Conservation (phyloP, 64 coral and sea anemone genomes). For the Astreopora myriophthalma region DNA sequence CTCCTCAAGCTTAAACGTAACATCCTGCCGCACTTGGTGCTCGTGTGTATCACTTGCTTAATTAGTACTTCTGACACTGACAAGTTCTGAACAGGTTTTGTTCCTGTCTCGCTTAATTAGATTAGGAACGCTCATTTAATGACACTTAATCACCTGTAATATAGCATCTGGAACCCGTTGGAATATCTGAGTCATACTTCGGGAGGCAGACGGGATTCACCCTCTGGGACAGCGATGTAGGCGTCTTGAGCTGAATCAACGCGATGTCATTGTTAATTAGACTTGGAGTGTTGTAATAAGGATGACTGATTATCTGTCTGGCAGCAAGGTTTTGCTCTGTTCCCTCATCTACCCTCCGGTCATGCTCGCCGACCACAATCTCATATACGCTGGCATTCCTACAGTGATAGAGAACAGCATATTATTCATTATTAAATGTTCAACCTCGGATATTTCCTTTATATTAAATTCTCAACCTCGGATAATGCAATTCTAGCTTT, state of each 20-base stretch:
- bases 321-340: slow-evolving; percentile 67
- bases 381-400: slow-evolving; percentile 48
- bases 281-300: slow-evolving; percentile 26
- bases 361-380: slow-evolving; percentile 77
- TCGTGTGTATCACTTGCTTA: too few species aligned
- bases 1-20: too few species aligned
- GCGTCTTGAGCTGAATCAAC: slow-evolving; percentile 56
- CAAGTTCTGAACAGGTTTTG: too few species aligned
- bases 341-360: slow-evolving; percentile 68
- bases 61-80: too few species aligned
- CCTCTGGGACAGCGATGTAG: slow-evolving; percentile 43
- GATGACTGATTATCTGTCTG: slow-evolving; percentile 48
- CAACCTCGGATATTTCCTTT: too few species aligned
- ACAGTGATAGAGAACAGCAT: not conserved
- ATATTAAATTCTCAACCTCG: too few species aligned
- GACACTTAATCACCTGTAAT: slow-evolving; percentile 77
- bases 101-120: too few species aligned
- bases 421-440: too few species aligned
- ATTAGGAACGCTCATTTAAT: too few species aligned
- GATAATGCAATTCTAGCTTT: too few species aligned
- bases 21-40: too few species aligned
- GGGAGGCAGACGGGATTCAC: slow-evolving; percentile 78
- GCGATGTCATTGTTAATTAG: slow-evolving; percentile 74
- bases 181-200: slow-evolving; percentile 34
- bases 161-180: slow-evolving; percentile 68